These are phyloP conservation scores for Fringilla coelebs DNA, from an alignment of 2,797 vertebrate species.

Conservation along the genomic window DNA sequence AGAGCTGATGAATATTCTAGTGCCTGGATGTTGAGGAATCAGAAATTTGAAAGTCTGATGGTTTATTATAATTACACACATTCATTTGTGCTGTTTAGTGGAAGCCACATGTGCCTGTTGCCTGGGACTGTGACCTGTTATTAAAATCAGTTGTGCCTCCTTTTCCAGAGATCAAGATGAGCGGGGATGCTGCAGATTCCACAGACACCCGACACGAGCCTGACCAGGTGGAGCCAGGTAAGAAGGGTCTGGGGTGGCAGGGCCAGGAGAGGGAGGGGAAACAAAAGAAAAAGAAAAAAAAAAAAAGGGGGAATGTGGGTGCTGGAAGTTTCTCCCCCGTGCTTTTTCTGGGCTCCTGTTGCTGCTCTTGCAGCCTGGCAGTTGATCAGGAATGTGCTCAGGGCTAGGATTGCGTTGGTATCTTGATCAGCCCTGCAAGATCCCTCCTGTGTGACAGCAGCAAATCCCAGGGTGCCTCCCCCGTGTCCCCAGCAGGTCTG, in stretches of 20 bases:
- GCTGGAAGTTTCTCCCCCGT: background rate
- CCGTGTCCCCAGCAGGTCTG: background rate
- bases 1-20: conserved; percentile 88
- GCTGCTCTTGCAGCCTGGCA: background rate
- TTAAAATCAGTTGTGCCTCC: conserved; percentile 90
- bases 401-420: background rate
- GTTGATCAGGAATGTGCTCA: background rate
- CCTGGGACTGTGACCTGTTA: conserved; percentile 84
- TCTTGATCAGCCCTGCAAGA: background rate
- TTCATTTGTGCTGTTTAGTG: conserved; percentile 84
- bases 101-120: conserved; percentile 73
- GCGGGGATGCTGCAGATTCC: conserved; percentile 86
- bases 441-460: background rate
- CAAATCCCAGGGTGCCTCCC: background rate
- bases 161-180: conserved; percentile 96
- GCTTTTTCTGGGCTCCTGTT: background rate
- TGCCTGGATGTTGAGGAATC: conserved; percentile 75
- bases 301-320: no score
- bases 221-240: conserved; percentile 85
- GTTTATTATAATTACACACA: conserved; percentile 88
- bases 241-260: conserved; percentile 40
- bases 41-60: conserved; percentile 83
- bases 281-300: background rate
- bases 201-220: conserved; percentile 77
- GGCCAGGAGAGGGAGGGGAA: background rate